Base-by-base conservation (phyloP, 2,888 invertebrate genomes). In the Mesorhabditis belari region DNA sequence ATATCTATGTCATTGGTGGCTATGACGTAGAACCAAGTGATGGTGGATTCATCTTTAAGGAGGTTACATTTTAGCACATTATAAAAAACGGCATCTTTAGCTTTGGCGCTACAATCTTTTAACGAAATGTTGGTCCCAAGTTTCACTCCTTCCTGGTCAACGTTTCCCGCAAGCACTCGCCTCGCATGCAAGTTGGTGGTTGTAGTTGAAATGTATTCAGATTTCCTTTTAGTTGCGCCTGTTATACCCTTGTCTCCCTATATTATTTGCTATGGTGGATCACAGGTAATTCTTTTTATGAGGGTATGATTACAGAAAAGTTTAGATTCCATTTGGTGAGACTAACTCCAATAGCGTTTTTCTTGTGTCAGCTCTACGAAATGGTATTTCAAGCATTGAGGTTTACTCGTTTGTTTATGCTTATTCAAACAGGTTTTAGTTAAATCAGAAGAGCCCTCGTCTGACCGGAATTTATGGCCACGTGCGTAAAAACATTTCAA, bases 1-100 rank as follows among this genome's bases (percentile, higher is more conserved):
- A 67, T 59, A 49, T 77, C n/a, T 77, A 76, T 55, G 55, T 74
- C 4, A 58, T 77, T 28, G 77, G 77, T 5, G 77, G 77, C 12
- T 77, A 68, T 28, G 63, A 60, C 23, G 29, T 17, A 21, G 28
- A 53, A 5, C 5, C 9, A 5, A 17, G 21, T 2, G 54, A 53
- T 5, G 50, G n/a, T 21, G 58, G 60, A 19, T 4, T 21, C 29
- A 67, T 65, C 26, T 56, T 58, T 19, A 62, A 57, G 51, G 60
- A 67, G 35, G 66, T 66, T 9, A 21, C 23, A 29, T 5, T 12
- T 51, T 51, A 12, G 12, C 23, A 2, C 19, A 12, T 51, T 12
- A 2, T 3, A 17, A 9, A 21, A 12, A n/a, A 19, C n/a, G 12
- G 23, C 2, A n/a, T 19, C 12, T 51, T n/a, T 35, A 35, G 44